Conservation (phyloP, 2,888 invertebrate species). For the Dicyrtomina minuta region DNA sequence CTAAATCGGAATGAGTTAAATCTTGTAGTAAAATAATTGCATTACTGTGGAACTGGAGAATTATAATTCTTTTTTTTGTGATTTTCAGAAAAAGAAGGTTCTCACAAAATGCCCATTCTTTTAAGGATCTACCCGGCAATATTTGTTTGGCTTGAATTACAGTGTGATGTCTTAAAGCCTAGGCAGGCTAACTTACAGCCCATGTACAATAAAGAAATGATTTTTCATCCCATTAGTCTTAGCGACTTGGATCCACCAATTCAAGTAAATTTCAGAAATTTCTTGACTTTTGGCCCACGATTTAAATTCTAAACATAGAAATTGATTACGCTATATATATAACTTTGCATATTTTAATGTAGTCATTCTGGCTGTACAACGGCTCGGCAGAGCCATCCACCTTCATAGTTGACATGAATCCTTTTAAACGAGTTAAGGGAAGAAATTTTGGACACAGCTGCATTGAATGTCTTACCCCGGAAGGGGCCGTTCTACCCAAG, state of each 20-base stretch:
- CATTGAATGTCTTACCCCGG: slow-evolving; percentile 44
- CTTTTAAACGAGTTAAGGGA: slow-evolving; percentile 43
- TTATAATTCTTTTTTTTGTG: neutral
- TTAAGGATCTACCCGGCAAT: slow-evolving; percentile 47
- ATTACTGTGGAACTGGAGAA: no score
- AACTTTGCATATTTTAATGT: neutral
- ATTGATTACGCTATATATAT: no score
- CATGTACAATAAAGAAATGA: slow-evolving; percentile 38
- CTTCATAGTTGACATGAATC: slow-evolving; percentile 40
- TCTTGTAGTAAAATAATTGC: neutral
- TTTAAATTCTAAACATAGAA: no score
- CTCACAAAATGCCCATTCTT: slow-evolving; percentile 40
- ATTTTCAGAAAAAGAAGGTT: slow-evolving; percentile 31
- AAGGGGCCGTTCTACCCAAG: slow-evolving; percentile 39
- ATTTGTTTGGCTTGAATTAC: slow-evolving; percentile 48
- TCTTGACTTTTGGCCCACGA: neutral
- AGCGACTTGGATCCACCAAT: slow-evolving; percentile 48
- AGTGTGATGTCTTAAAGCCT: slow-evolving; percentile 34
- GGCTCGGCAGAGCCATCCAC: slow-evolving; percentile 40
- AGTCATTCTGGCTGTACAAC: slow-evolving; percentile 48
- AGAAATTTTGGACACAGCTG: slow-evolving; percentile 46
- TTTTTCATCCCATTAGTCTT: slow-evolving; percentile 42
- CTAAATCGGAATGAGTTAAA: neutral
- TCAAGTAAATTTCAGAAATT: slow-evolving; percentile 33
- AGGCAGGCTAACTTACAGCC: slow-evolving; percentile 39